Evolutionary conservation across 1,140 invertebrate genomes (phyloP).

Genomic region (Listronotus bonariensis): DNA sequence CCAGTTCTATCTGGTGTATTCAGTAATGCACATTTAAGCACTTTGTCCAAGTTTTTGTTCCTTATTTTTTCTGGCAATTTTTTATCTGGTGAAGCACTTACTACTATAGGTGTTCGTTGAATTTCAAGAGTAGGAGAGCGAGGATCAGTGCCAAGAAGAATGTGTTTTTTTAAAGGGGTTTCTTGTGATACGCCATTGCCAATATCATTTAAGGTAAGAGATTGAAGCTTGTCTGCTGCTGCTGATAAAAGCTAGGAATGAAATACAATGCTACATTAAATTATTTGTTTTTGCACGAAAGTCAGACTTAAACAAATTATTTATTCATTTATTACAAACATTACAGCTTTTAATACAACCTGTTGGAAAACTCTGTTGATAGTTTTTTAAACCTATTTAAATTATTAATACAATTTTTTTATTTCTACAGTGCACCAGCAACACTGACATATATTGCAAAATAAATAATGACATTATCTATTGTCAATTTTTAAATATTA

Average conservation of each 20-base stretch:
- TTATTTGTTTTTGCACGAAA: too few relatives aligned
- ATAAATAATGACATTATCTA: too few relatives aligned
- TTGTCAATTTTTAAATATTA: too few relatives aligned
- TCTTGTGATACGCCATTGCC: slow-evolving; percentile 41
- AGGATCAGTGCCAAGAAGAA: slow-evolving; percentile 52
- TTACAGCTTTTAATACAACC: too few relatives aligned
- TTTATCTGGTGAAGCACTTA: slow-evolving; percentile 38
- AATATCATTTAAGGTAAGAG: slow-evolving; percentile 10
- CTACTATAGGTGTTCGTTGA: slow-evolving; percentile 57
- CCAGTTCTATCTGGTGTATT: slow-evolving; percentile 13
- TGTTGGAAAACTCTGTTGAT: too few relatives aligned
- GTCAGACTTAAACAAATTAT: too few relatives aligned
- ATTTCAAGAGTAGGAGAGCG: slow-evolving; percentile 58
- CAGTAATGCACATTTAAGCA: slow-evolving; percentile 10
- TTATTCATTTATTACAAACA: too few relatives aligned
- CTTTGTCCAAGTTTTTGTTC: slow-evolving; percentile 50
- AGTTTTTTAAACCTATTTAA: too few relatives aligned
- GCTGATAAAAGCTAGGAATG: slow-evolving; percentile 32
- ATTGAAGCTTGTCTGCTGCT: slow-evolving; percentile 27
- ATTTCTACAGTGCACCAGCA: too few relatives aligned
- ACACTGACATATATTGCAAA: too few relatives aligned
- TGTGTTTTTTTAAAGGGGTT: slow-evolving; percentile 45
- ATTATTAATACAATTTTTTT: too few relatives aligned
- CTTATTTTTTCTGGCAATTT: slow-evolving; percentile 44
- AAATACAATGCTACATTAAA: too few relatives aligned